phyloP scores from a whole-genome alignment of 2,797 vertebrate genomes.

The Apodemus agrarius region DNA sequence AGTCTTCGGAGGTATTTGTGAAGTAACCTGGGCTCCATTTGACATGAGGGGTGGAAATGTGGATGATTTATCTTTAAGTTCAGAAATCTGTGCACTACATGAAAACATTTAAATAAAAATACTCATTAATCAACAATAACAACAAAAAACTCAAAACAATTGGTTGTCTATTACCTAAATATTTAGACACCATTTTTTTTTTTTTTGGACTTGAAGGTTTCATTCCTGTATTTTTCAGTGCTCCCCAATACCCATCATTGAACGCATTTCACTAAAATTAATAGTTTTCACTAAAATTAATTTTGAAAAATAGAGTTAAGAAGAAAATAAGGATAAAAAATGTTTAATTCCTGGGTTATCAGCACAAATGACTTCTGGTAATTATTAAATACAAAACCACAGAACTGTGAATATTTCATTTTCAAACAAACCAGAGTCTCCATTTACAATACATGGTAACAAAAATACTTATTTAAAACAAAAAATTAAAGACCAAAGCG shows the following conservation, averaged over 20 bases:
- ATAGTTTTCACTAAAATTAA: conserved; percentile 28
- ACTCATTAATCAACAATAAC: neutral
- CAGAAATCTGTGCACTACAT: conserved; percentile 65
- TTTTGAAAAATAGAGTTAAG: neutral
- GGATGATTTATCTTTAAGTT: conserved; percentile 58
- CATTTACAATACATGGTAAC: neutral
- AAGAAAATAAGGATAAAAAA: conserved; percentile 3
- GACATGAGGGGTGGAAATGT: conserved; percentile 68
- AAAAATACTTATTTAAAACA: conserved; percentile 37
- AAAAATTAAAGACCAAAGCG: conserved; percentile 40
- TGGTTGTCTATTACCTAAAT: neutral
- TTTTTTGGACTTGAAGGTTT: neutral
- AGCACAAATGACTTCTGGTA: neutral
- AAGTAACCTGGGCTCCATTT: conserved; percentile 60
- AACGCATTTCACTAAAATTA: conserved; percentile 29
- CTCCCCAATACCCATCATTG: neutral
- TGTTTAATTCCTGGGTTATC: neutral
- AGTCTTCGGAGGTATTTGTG: conserved; percentile 41
- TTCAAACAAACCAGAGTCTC: conserved; percentile 25
- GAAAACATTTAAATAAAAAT: conserved; percentile 13
- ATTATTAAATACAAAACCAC: conserved; percentile 6
- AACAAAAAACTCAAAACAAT: neutral
- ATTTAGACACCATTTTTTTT: neutral
- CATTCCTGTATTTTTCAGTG: neutral
- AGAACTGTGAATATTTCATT: conserved; percentile 15